Base-by-base conservation (phyloP, 2,113 vertebrate species). In the Microtus oregoni region DNA sequence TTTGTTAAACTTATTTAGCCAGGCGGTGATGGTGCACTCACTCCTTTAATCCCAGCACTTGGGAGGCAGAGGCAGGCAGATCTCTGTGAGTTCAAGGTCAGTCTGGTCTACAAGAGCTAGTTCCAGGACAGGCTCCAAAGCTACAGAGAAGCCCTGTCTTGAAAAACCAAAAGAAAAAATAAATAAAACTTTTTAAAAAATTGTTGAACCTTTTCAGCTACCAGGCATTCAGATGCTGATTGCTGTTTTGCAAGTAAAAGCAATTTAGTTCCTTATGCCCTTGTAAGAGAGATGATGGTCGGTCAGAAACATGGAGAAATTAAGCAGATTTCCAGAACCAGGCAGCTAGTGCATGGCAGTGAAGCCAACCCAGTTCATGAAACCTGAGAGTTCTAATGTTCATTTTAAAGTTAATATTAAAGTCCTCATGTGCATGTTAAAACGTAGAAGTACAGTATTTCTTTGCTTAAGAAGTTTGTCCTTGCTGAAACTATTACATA, bases 381-480 rank as follows among this genome's bases (percentile, higher is more conserved):
- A 44, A 93, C 35, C 83, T 89, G 17, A 92, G 86, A 93, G 87
- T 94, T 97, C 17, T 92, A 47, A 10, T 94, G 7, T 78, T 89
- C 44, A 38, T 95, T 70, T 32, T 86, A 94, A 93, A 97, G 95
- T 92, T 79, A 92, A 86, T 41, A 93, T 14, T 94, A 94, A 55
- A 58, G 7, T 20, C 41, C 15, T 65, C 50, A 52, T 87, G 30
- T 5, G 50, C 17, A 94, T 30, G 32, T 95, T 88, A 81, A 85
- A 94, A 92, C 92, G 58, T 67, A 89, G 55, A 96, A 58, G 30
- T 85, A 86, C 7, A n/a, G 0, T 96, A 89, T 89, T 86, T 94
- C 44, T 95, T 96, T 96, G 86, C 63, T 63, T 83, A 77, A 30
- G 47, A 93, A 35, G 91, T 55, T 86, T 94, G 20, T 72, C 32